Evolutionary conservation across 2,888 invertebrate genomes (phyloP), one percentile per base, ranked within the genome.

Genomic region (Andrena chrysosceles): DNA sequence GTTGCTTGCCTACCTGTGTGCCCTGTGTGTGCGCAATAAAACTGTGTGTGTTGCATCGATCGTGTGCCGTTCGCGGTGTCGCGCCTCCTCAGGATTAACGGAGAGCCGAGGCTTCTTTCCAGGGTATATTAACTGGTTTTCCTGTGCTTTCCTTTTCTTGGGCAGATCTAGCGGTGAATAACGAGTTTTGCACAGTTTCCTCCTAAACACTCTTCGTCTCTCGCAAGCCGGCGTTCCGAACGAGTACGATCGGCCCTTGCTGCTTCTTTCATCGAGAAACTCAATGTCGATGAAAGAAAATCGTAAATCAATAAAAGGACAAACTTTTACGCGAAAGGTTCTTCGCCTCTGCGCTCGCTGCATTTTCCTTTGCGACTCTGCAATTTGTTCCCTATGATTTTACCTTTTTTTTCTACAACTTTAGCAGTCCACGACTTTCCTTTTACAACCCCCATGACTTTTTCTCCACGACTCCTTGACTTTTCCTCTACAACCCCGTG

Each of bases 81-180:
- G 70, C 76, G 80, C 74, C 42, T 70, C 78, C 42, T 60, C 66
- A 62, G 75, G 70, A 75, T 80, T 86, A 86, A 81, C 76, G 74
- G 77, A 81, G 59, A 73, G 75, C 69, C 63, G 81, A 71, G 75
- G 66, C 71, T 82, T 87, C 68, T 81, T 88, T 88, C 66, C 85
- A 87, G 85, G 78, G 73, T 70, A 56, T 62, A 79, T 69, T 84
- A 84, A 84, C 83, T 75, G 78, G 83, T 84, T 77, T 77, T 68
- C 70, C 74, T 70, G n/a, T 77, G 80, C 77, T 87, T 87, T 75
- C 29, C 56, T 64, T 63, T 67, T 72, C 29, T 68, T 62, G 72
- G 73, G 77, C 67, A 76, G 81, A 72, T 68, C 73, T 75, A 49
- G 35, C 59, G 73, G 75, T 68, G 75, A 78, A 68, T 75, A 82